Evolutionary conservation across 2,888 invertebrate genomes (phyloP).

Genomic region (Pandemis cinnamomeana): DNA sequence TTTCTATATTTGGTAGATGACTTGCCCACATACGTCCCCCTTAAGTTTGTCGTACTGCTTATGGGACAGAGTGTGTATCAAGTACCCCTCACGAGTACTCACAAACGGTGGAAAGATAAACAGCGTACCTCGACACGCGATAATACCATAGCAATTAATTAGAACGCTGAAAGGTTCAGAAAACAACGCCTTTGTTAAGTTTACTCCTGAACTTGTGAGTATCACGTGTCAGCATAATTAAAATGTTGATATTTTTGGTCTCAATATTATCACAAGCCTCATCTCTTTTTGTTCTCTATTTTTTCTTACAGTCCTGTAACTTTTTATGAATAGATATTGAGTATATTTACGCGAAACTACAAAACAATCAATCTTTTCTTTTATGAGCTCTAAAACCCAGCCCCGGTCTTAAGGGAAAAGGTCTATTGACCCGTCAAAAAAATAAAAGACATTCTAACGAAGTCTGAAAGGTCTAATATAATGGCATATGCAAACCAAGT

Average conservation of each 20-base stretch:
- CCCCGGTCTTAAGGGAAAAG: not conserved
- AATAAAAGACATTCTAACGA: not conserved
- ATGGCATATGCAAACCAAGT: conserved; percentile 32
- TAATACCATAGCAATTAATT: conserved; percentile 9
- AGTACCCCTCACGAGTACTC: not conserved
- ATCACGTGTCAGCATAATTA: not conserved
- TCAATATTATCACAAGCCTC: no score
- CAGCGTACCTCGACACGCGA: conserved; percentile 3
- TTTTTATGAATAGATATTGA: not conserved
- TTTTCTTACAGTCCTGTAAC: no score
- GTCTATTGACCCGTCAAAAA: not conserved
- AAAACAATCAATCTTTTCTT: not conserved
- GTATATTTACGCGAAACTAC: not conserved
- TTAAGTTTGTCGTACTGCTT: no score
- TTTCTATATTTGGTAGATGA: no score
- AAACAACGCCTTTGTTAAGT: conserved; percentile 1
- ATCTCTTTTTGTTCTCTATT: no score
- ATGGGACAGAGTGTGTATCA: no score
- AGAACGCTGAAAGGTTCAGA: conserved; percentile 3
- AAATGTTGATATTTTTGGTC: not conserved
- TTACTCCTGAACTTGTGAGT: not conserved
- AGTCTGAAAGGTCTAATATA: conserved; percentile 22
- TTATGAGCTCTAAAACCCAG: not conserved
- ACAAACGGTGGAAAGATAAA: conserved; percentile 10
- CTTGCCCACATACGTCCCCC: no score